phyloP scores from a whole-genome alignment of 2,113 vertebrate genomes.

The Eptesicus fuscus region DNA sequence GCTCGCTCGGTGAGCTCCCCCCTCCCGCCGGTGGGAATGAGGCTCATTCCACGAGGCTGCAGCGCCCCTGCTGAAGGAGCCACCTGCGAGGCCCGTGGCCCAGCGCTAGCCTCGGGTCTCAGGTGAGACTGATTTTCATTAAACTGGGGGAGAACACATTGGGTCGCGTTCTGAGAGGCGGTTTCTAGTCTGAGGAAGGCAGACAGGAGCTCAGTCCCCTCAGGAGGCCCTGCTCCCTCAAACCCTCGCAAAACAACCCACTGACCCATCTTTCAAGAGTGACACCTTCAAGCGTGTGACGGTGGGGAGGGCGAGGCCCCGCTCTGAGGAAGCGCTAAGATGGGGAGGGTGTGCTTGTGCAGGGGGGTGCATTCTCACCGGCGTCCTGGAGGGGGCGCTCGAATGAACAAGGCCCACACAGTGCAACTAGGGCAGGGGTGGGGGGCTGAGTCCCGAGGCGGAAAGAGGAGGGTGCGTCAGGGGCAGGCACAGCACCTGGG shows the following conservation, averaged over 20 bases:
- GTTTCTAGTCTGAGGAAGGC: neutral
- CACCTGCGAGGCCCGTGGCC: neutral
- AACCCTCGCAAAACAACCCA: neutral
- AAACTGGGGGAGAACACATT: neutral
- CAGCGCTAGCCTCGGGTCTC: neutral
- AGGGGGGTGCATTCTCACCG: neutral
- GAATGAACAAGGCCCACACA: neutral
- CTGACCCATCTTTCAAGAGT: neutral
- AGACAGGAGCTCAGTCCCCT: neutral
- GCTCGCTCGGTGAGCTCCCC: neutral
- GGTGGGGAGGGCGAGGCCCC: neutral
- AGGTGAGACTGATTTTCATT: slow-evolving; percentile 41
- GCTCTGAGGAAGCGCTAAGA: neutral
- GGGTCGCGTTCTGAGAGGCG: slow-evolving; percentile 4
- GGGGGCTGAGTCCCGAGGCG: neutral
- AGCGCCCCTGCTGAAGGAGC: neutral
- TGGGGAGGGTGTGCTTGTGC: neutral
- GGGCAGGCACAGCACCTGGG: neutral
- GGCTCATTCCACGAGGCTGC: neutral
- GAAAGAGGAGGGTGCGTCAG: neutral
- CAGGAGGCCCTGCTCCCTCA: neutral
- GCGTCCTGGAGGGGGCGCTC: neutral
- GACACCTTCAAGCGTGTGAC: neutral
- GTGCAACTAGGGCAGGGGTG: too few relatives aligned
- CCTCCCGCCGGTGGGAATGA: slow-evolving; percentile 9